Evolutionary conservation across 2,888 invertebrate species (phyloP).

Genomic region (Abscondita cerata): DNA sequence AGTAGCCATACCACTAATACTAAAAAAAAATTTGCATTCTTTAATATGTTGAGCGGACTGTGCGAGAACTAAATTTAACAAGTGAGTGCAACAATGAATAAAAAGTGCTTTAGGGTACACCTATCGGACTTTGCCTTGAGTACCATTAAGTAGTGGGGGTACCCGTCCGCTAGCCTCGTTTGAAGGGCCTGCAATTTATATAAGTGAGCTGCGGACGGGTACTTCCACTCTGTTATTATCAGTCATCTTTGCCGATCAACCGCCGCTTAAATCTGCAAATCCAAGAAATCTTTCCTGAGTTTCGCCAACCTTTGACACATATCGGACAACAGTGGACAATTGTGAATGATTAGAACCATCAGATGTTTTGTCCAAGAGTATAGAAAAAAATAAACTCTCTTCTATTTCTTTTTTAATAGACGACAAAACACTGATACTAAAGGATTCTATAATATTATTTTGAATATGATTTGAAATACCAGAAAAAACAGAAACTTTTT

Average conservation of each 20-base stretch:
- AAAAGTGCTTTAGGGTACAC: no score
- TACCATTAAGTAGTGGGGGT: no score
- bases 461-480: constrained; percentile 38
- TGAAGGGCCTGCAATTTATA: background rate
- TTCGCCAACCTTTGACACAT: constrained; percentile 21
- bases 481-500: constrained; percentile 38
- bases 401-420: constrained; percentile 31
- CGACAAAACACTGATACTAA: no score
- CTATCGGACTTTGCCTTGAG: no score
- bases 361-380: constrained; percentile 33
- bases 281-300: constrained; percentile 39
- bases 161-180: background rate
- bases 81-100: no score
- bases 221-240: constrained; percentile 10
- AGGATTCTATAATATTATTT: constrained; percentile 42
- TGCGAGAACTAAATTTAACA: no score
- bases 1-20: no score
- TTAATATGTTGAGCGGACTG: no score
- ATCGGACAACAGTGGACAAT: constrained; percentile 24
- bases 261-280: constrained; percentile 39
- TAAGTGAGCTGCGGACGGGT: background rate
- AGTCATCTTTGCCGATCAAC: constrained; percentile 32
- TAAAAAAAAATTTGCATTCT: no score
- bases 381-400: constrained; percentile 11
- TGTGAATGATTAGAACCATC: constrained; percentile 36